Percentiles rank a stretch among this genome's conserved stretches.
Evolutionary conservation across 1,140 invertebrate species (phyloP).

Genomic region (Nymphalis io): DNA sequence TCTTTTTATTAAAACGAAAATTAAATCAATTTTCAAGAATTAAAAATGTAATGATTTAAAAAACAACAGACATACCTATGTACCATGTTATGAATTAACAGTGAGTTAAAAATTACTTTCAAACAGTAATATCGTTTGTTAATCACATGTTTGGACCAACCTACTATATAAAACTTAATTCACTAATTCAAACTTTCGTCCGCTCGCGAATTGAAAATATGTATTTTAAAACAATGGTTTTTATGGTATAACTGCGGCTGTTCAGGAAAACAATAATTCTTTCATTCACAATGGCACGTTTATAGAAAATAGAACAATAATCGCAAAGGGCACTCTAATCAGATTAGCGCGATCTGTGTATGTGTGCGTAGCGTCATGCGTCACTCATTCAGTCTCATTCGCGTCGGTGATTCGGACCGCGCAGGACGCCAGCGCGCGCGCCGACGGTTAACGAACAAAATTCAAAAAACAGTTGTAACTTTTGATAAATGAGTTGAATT

Average conservation of each 20-base stretch:
- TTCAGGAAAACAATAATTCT: constrained; percentile 37
- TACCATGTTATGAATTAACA: no score
- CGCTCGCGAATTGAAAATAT: neutral
- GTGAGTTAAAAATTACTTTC: no score
- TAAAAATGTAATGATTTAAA: no score
- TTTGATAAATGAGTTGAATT: neutral
- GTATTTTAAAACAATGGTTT: constrained; percentile 29
- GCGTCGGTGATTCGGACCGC: constrained; percentile 54
- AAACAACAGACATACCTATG: no score
- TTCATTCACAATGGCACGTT: constrained; percentile 42
- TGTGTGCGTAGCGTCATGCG: constrained; percentile 51
- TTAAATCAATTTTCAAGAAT: no score
- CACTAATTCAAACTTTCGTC: neutral
- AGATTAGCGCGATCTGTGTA: constrained; percentile 59
- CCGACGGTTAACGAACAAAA: constrained; percentile 46
- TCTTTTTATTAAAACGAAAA: no score
- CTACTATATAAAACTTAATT: neutral
- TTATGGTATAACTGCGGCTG: constrained; percentile 4
- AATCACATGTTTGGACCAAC: no score
- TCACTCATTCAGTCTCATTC: constrained; percentile 59
- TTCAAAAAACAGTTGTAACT: constrained; percentile 47
- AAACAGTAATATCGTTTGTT: no score
- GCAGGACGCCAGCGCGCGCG: constrained; percentile 57
- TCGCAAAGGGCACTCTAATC: constrained; percentile 64
- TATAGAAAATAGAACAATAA: constrained; percentile 54